Evolutionary conservation across 2,113 vertebrate species (phyloP).

Genomic region (Anoplopoma fimbria): DNA sequence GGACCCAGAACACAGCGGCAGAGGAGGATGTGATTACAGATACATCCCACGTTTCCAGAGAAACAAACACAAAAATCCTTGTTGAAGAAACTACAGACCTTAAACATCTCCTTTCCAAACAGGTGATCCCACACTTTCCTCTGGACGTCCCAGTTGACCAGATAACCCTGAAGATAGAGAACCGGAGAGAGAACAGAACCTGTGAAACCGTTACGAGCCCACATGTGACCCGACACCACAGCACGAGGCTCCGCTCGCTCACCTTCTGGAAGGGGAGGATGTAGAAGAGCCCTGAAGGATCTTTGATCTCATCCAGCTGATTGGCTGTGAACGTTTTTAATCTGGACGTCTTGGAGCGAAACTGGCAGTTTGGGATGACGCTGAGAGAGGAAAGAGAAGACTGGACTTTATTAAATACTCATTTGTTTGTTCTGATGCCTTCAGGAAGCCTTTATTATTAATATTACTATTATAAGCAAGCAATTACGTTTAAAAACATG

Average conservation of each 20-base stretch:
- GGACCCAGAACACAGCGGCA: too few relatives aligned
- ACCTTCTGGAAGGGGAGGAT: slow-evolving; percentile 99
- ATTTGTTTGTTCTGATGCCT: too few relatives aligned
- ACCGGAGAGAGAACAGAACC: not conserved
- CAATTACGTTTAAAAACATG: too few relatives aligned
- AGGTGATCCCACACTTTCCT: slow-evolving; percentile 99
- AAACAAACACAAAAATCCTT: not conserved
- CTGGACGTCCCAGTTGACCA: slow-evolving; percentile 99
- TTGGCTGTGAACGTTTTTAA: slow-evolving; percentile 98
- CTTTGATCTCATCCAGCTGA: slow-evolving; percentile 98
- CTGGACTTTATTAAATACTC: too few relatives aligned
- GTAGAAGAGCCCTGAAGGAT: slow-evolving; percentile 97
- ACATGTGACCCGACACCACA: not conserved
- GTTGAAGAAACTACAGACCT: slow-evolving; percentile 82
- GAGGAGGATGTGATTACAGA: not conserved
- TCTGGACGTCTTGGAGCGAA: slow-evolving; percentile 95
- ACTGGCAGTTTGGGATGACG: slow-evolving; percentile 98
- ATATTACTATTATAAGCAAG: too few relatives aligned
- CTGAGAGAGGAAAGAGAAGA: slow-evolving; percentile 73
- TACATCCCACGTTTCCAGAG: not conserved
- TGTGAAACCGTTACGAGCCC: not conserved
- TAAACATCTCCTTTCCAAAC: slow-evolving; percentile 99
- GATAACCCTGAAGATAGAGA: slow-evolving; percentile 88
- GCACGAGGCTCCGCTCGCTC: not conserved
- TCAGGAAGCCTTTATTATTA: too few relatives aligned